phyloP scores from a whole-genome alignment of 2,888 invertebrate species.

The Serripes groenlandicus region DNA sequence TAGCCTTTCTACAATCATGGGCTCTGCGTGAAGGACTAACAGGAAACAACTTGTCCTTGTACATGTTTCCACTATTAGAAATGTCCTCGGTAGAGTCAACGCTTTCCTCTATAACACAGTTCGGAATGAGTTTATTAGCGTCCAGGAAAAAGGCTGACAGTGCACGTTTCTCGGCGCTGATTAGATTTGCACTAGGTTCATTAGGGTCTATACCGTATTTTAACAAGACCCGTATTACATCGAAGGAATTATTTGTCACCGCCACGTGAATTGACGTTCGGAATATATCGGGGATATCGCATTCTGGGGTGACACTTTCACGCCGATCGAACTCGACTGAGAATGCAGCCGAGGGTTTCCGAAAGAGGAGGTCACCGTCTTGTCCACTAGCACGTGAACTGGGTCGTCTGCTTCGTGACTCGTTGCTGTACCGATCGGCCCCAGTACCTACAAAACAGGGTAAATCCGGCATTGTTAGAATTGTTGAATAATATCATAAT shows the following conservation, averaged over 20 bases:
- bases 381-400: conserved; percentile 78
- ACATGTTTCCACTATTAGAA: conserved; percentile 20
- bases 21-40: conserved; percentile 19
- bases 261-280: conserved; percentile 88
- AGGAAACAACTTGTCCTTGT: conserved; percentile 24
- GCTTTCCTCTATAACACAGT: conserved; percentile 61
- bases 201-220: conserved; percentile 89
- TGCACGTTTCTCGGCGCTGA: conserved; percentile 46
- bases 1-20: conserved; percentile 6
- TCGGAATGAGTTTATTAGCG: conserved; percentile 42
- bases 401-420: conserved; percentile 74
- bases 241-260: conserved; percentile 88
- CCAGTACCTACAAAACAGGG: conserved; percentile 15
- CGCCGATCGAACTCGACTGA: conserved; percentile 81
- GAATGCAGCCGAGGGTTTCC: conserved; percentile 85
- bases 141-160: conserved; percentile 50
- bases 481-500: too few relatives aligned
- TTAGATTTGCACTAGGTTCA: conserved; percentile 86
- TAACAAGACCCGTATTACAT: conserved; percentile 88
- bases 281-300: conserved; percentile 87
- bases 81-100: conserved; percentile 35
- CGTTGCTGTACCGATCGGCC: conserved; percentile 42
- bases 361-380: conserved; percentile 82
- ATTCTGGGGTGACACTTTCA: conserved; percentile 82
- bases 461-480: too few relatives aligned